Base-by-base conservation (phyloP, 2,113 vertebrate genomes). In the Hemicordylus capensis region DNA sequence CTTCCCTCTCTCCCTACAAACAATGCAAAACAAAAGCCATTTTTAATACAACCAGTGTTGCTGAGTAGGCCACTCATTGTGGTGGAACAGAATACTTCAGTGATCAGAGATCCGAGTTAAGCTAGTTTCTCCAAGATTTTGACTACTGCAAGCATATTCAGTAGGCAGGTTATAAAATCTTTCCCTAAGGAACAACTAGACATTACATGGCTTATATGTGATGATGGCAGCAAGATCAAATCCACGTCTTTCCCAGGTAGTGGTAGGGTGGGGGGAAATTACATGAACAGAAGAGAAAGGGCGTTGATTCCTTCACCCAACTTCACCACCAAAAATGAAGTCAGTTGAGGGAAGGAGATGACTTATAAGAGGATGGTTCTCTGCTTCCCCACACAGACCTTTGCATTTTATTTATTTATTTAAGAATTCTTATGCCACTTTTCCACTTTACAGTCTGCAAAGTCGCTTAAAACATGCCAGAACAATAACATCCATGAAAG, bases 21-120 rank as follows among this genome's bases (percentile, higher is more conserved):
- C 28, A 44, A 37, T 56, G 17, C 37, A 22, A 64, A 59, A 91
- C 79, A 88, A 90, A 93, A 61, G 84, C 92, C 89, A 90, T 95
- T 93, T 94, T 11, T 67, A 46, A 5, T 34, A 93, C 94, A 93
- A 92, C 83, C 56, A 64, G 89, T 90, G 91, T 80, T 95, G 90
- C 93, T 91, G 89, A 70, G 86, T 70, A 84, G 93, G 91, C 91
- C 93, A 93, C 89, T 90, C 93, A 93, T 88, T 87, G 93, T 92
- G 82, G 89, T 90, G 85, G 93, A 95, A 94, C 78, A 73, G 83
- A 81, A 90, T 87, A 91, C 92, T 94, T 95, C 89, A 93, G 94
- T 93, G 93, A 80, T 95, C 95, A 95, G 91, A 74, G 91, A 95
- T 89, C 92, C 93, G 91, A 92, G 93, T 92, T 95, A 95, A 95